These are phyloP conservation scores for Podotricha telesiphe DNA, from an alignment of 2,888 invertebrate species.

Conservation along the genomic window DNA sequence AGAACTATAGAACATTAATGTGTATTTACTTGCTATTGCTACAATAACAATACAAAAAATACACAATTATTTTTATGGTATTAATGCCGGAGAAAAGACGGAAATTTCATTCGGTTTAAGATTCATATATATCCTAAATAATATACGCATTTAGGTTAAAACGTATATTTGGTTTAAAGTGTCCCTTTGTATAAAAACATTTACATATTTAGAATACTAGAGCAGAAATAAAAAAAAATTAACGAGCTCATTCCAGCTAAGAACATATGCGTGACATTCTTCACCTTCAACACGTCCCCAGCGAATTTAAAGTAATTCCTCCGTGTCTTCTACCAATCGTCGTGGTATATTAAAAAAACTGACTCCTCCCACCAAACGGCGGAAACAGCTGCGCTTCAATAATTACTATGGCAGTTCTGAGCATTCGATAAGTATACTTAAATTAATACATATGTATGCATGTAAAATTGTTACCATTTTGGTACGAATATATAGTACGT, in stretches of 20 bases:
- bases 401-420: slow-evolving; percentile 76
- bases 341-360: slow-evolving; percentile 71
- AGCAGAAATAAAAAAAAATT: slow-evolving; percentile 41
- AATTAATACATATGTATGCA: slow-evolving; percentile 46
- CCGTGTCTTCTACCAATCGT: slow-evolving; percentile 71
- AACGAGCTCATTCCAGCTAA: slow-evolving; percentile 58
- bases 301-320: slow-evolving; percentile 80
- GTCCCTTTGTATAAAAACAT: slow-evolving; percentile 33
- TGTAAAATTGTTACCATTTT: slow-evolving; percentile 20
- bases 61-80: neutral
- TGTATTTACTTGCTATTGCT: neutral
- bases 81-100: neutral
- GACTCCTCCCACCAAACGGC: slow-evolving; percentile 69
- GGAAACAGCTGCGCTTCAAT: slow-evolving; percentile 81
- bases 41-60: neutral
- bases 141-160: neutral
- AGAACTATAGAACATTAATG: neutral
- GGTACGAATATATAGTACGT: neutral
- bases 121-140: neutral
- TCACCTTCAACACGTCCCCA: slow-evolving; percentile 72
- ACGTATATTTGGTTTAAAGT: slow-evolving; percentile 23
- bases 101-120: neutral
- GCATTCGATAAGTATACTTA: slow-evolving; percentile 66
- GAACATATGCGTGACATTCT: slow-evolving; percentile 78
- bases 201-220: slow-evolving; percentile 36